These are phyloP conservation scores for Eurytoma californica DNA, from an alignment of 2,888 invertebrate genomes.

Conservation along the genomic window DNA sequence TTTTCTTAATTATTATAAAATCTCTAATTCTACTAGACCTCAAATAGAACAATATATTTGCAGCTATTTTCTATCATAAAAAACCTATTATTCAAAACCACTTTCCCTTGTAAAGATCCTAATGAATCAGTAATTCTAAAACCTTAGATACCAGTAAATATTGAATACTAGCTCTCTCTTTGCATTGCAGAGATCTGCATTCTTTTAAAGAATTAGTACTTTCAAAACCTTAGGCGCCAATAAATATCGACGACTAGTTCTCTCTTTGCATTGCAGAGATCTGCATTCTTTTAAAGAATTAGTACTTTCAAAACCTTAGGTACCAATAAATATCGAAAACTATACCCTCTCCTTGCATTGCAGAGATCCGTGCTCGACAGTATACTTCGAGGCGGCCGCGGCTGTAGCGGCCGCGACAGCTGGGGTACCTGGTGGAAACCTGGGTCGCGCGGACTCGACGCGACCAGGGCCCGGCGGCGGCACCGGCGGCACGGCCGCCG, in stretches of 20 bases:
- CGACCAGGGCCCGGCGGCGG: constrained; percentile 31
- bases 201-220: no score
- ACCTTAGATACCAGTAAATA: no score
- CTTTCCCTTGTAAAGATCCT: no score
- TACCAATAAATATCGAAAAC: no score
- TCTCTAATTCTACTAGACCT: no score
- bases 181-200: constrained; percentile 64
- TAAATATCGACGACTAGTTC: not conserved
- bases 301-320: no score
- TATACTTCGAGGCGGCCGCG: constrained; percentile 69
- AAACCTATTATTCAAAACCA: no score
- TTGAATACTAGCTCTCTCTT: not conserved
- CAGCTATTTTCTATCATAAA: no score
- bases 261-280: constrained; percentile 61
- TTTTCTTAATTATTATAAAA: no score
- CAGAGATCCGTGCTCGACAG: constrained; percentile 68
- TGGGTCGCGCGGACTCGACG: not conserved
- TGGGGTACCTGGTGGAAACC: not conserved
- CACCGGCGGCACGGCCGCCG: not conserved
- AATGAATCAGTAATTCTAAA: no score
- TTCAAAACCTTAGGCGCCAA: no score
- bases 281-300: constrained; percentile 36
- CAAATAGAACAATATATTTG: no score
- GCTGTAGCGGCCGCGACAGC: not conserved
- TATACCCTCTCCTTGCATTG: constrained; percentile 28